phyloP scores from a whole-genome alignment of 1,140 invertebrate species.

The Aphaenogaster floridana region DNA sequence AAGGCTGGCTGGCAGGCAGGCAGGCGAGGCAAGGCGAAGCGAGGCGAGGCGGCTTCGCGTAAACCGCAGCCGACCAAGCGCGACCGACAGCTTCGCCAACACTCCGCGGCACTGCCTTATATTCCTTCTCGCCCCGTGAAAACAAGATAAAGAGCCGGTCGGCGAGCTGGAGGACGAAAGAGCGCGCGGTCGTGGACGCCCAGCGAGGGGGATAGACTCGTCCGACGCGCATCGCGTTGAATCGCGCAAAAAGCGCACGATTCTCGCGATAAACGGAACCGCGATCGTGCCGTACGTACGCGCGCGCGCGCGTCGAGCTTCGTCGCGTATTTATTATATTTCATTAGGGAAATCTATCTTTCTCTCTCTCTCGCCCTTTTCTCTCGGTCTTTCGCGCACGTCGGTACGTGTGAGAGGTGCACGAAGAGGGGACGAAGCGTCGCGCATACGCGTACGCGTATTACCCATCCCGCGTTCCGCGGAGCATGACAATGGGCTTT shows the following conservation, averaged over 20 bases:
- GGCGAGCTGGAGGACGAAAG: constrained; percentile 43
- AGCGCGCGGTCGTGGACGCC: constrained; percentile 26
- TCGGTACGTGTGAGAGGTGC: constrained; percentile 19
- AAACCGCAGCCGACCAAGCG: constrained; percentile 86
- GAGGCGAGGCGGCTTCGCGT: constrained; percentile 78
- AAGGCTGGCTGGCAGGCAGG: constrained; percentile 31
- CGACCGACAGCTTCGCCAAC: constrained; percentile 86
- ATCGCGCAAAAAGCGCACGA: constrained; percentile 69
- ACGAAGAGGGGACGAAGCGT: constrained; percentile 16
- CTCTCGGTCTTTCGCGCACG: not conserved
- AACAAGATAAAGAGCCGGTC: constrained; percentile 80
- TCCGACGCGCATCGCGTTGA: constrained; percentile 33
- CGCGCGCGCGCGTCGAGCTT: constrained; percentile 25
- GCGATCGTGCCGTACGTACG: not conserved
- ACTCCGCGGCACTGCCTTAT: constrained; percentile 80
- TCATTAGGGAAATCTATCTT: constrained; percentile 69
- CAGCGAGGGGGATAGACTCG: constrained; percentile 61
- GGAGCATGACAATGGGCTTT: constrained; percentile 84
- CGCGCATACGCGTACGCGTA: constrained; percentile 72
- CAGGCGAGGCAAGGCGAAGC: constrained; percentile 11
- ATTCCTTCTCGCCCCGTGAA: constrained; percentile 75
- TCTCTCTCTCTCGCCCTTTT: constrained; percentile 14
- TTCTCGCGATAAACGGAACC: constrained; percentile 73
- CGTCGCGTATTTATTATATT: constrained; percentile 75
- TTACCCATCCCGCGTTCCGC: constrained; percentile 77